These are phyloP conservation scores for Cecidostiba fungosa DNA, from an alignment of 2,888 invertebrate genomes.

Conservation along the genomic window DNA sequence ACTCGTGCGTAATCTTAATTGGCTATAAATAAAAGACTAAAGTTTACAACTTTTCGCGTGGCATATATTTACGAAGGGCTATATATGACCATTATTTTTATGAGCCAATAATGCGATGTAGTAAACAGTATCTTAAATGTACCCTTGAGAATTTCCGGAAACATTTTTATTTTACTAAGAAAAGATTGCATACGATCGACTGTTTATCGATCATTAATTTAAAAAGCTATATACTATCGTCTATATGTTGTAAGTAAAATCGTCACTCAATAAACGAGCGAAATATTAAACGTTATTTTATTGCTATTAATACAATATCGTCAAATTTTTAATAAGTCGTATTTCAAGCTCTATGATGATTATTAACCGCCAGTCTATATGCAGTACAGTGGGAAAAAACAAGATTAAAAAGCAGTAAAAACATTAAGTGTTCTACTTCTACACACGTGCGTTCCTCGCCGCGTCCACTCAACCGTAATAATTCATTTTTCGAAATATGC, in stretches of 20 bases:
- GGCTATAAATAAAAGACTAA: conserved; percentile 56
- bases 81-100: conserved; percentile 52
- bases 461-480: neutral
- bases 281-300: too few species aligned
- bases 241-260: too few species aligned
- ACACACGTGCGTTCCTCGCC: neutral
- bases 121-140: conserved; percentile 51
- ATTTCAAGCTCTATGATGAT: neutral
- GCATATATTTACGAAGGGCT: conserved; percentile 55
- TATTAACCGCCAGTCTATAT: neutral
- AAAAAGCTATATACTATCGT: too few species aligned
- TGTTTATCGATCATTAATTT: too few species aligned
- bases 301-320: too few species aligned
- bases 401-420: neutral
- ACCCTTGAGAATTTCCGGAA: conserved; percentile 23
- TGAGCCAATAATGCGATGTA: conserved; percentile 51
- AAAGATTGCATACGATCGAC: neutral
- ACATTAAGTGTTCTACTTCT: neutral
- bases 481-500: conserved; percentile 2
- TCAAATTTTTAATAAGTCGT: neutral
- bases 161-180: neutral
- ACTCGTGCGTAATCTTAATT: conserved; percentile 49
- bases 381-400: neutral
- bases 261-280: too few species aligned
- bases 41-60: conserved; percentile 54